phyloP scores from a whole-genome alignment of 1,140 invertebrate species.

The Neoseiulus cucumeris region DNA sequence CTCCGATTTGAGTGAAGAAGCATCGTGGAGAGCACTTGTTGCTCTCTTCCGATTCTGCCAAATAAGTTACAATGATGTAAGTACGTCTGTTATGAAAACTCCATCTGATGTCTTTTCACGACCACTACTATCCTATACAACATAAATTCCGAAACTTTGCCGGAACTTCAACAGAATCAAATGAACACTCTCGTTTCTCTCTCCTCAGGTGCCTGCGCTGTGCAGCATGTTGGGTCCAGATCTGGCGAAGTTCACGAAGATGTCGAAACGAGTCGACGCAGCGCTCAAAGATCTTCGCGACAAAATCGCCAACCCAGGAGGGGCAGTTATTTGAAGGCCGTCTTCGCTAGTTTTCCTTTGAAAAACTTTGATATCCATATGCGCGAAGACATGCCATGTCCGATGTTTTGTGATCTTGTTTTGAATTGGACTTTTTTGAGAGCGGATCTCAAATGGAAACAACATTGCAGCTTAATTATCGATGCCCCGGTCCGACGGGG shows the following conservation, averaged over 20 bases:
- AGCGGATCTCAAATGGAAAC: no score
- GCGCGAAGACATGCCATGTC: no score
- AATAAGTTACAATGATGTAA: constrained; percentile 46
- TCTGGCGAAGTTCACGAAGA: constrained; percentile 55
- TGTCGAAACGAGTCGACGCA: constrained; percentile 48
- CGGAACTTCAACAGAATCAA: not conserved
- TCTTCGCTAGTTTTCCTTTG: no score
- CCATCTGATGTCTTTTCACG: not conserved
- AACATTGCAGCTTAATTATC: no score
- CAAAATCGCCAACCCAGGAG: not conserved
- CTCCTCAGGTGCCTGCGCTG: constrained; percentile 53
- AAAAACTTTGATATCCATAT: no score
- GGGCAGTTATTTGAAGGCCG: not conserved
- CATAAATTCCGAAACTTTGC: not conserved
- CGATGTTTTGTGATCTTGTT: no score
- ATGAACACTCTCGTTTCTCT: constrained; percentile 13
- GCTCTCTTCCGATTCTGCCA: constrained; percentile 55
- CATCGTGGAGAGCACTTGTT: constrained; percentile 27
- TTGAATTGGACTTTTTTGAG: no score
- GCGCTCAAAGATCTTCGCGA: not conserved
- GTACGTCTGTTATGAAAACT: not conserved
- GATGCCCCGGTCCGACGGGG: no score
- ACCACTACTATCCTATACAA: no score
- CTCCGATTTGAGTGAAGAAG: constrained; percentile 49
- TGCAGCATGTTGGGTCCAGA: constrained; percentile 80